Percentiles rank a stretch among this genome's conserved stretches.
phyloP scores from a whole-genome alignment of 2,797 vertebrate species.

The Squalus acanthias region DNA sequence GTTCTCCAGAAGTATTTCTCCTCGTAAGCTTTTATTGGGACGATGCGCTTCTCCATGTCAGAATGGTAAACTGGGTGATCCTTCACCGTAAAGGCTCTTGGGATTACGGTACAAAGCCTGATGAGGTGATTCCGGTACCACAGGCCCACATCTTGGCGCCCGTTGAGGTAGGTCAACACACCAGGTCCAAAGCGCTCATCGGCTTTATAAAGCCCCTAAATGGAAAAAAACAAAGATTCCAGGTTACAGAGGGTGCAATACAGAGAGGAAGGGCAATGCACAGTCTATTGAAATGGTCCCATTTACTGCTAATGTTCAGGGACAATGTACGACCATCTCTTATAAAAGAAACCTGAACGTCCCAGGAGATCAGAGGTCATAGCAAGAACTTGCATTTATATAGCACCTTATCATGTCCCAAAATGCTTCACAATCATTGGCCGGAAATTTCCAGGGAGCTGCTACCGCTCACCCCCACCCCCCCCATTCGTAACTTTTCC shows the following conservation, averaged over 20 bases:
- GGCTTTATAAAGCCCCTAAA: constrained; percentile 72
- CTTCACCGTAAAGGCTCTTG: constrained; percentile 58
- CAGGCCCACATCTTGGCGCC: constrained; percentile 70
- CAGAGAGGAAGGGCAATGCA: too few relatives aligned
- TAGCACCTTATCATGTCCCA: too few relatives aligned
- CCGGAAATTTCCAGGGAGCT: not conserved
- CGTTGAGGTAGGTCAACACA: constrained; percentile 62
- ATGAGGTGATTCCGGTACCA: constrained; percentile 68
- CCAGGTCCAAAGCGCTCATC: constrained; percentile 75
- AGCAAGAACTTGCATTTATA: not conserved
- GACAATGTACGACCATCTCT: not conserved
- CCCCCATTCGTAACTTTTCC: not conserved
- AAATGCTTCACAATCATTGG: not conserved
- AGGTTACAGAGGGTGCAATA: not conserved
- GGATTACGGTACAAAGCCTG: constrained; percentile 57
- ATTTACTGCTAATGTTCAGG: not conserved
- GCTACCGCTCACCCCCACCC: not conserved
- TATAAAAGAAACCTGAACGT: not conserved
- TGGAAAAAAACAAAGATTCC: constrained; percentile 5
- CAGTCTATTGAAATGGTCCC: not conserved
- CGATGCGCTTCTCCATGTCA: not conserved
- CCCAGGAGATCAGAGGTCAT: not conserved
- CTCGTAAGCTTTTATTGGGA: constrained; percentile 40
- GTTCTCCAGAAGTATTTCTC: constrained; percentile 32
- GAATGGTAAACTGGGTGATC: constrained; percentile 55